Evolutionary conservation across 2,888 invertebrate species (phyloP), one percentile per base, ranked within the genome.

Genomic region (Eristalis tenax): DNA sequence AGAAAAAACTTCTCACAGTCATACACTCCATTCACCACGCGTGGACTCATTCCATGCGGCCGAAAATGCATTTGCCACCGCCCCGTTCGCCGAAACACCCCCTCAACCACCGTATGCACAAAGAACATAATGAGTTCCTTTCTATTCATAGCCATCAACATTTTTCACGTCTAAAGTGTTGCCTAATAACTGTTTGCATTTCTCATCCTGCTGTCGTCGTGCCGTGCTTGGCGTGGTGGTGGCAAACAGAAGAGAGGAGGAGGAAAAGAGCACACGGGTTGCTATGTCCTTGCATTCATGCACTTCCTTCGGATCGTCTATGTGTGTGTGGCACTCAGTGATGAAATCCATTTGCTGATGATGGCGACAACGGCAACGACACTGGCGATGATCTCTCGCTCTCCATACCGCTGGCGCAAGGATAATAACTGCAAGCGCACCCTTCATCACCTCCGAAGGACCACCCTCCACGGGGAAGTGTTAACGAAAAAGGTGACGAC

Each of bases 401-500:
- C 56, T 56, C 56, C 22, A n/a, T 5, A 2, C 56, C 50, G 61
- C 59, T 75, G 65, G 65, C 66, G 65, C 75, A 80, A 68, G 56
- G 56, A 84, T 80, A 76, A 84, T 57, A 76, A 66, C 57, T 83
- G 63, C 61, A 40, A 40, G 22, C 50, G 50, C 68, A 56, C 28
- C 28, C 32, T 35, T 8, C 35, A 10, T 5, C 11, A 35, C 57
- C 28, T 23, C 38, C 59, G 18, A 32, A 43, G 26, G 22, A 28
- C 40, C 57, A 15, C 56, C 77, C 38, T 38, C 57, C 59, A 50
- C 68, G 63, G 81, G 57, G 75, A 89, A 78, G 86, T 88, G 89
- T 88, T 88, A 89, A 88, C 89, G 77, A 88, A 90, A 88, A 89
- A 91, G 91, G 91, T 91, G 92, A 91, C 91, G 91, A 90, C 90